Base-by-base conservation (phyloP, 2,888 invertebrate species). In the Peribatodes rhomboidaria region DNA sequence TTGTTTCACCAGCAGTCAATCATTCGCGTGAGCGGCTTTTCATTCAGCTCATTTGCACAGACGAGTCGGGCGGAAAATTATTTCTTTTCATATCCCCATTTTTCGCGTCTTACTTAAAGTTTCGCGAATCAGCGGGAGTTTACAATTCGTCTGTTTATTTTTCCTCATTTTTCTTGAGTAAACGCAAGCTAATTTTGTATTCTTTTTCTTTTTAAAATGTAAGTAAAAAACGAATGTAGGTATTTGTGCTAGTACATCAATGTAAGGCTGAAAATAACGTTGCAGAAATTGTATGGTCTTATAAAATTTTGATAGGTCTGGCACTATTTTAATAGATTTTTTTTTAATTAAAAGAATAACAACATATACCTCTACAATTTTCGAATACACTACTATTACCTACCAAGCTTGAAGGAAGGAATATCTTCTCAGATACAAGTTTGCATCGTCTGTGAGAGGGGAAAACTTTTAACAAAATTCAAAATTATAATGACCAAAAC, bases 11-110 rank as follows among this genome's bases (percentile, higher is more conserved):
- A 84, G 80, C 87, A 84, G 87, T 92, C 93, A 94, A 94, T 94
- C 93, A 93, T 87, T 80, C 89, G 94, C 92, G 76, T 90, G 90
- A 91, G 86, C 82, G 84, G 81, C 72, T 83, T 54, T 49, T 78
- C 90, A 92, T 93, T 92, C 93, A 93, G 90, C 92, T 94, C 94
- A 94, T 94, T 94, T 94, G 93, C 94, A 90, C 93, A 93, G 86
- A 71, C 87, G 84, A 90, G 80, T 92, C 92, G 85, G 83, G 93
- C 90, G 92, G 89, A 93, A 94, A 94, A 94, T 94, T 91, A 94
- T 94, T 94, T 93, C 92, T 93, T 92, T 93, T 92, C 91, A 90
- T 90, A 90, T 88, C 86, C 86, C 85, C 89, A 91, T 92, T 92
- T 92, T 92, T 91, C 89, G 88, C 88, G 88, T 90, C 92, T 93